Percentiles rank a stretch among this genome's conserved stretches.
These are phyloP conservation scores for Drosophila arawakana DNA, from an alignment of 1,140 invertebrate genomes.

Conservation along the genomic window DNA sequence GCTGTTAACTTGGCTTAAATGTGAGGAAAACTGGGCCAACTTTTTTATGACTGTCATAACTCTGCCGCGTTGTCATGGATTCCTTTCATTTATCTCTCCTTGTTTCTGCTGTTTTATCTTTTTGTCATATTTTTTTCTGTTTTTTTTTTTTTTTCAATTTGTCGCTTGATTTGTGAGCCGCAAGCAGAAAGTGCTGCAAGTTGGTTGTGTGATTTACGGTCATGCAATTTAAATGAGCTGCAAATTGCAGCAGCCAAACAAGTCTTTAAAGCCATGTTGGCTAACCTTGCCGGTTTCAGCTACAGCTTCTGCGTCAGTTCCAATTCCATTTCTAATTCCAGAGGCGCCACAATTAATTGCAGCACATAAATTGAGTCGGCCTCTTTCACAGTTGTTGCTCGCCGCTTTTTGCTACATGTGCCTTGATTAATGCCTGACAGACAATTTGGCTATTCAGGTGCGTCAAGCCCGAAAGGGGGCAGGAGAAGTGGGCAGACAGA, in stretches of 20 bases:
- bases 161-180: slow-evolving; percentile 66
- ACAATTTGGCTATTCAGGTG: slow-evolving; percentile 59
- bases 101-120: neutral
- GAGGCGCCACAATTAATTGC: slow-evolving; percentile 57
- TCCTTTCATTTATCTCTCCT: slow-evolving; percentile 4
- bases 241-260: slow-evolving; percentile 59
- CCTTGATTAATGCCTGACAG: slow-evolving; percentile 67
- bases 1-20: slow-evolving; percentile 7
- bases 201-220: slow-evolving; percentile 58
- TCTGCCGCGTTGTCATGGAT: slow-evolving; percentile 51
- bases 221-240: slow-evolving; percentile 77
- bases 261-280: slow-evolving; percentile 42
- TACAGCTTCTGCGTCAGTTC: too few relatives aligned
- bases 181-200: slow-evolving; percentile 54
- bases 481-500: neutral
- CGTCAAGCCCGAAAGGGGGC: neutral
- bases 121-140: slow-evolving; percentile 33
- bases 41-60: slow-evolving; percentile 62
- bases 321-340: slow-evolving; percentile 21
- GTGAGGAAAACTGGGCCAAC: neutral
- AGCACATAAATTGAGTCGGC: slow-evolving; percentile 53
- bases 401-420: slow-evolving; percentile 28
- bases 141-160: slow-evolving; percentile 47
- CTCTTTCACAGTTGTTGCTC: slow-evolving; percentile 15
- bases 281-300: neutral